These are phyloP conservation scores for Octonoba sinensis DNA, from an alignment of 2,888 invertebrate species.

Conservation along the genomic window DNA sequence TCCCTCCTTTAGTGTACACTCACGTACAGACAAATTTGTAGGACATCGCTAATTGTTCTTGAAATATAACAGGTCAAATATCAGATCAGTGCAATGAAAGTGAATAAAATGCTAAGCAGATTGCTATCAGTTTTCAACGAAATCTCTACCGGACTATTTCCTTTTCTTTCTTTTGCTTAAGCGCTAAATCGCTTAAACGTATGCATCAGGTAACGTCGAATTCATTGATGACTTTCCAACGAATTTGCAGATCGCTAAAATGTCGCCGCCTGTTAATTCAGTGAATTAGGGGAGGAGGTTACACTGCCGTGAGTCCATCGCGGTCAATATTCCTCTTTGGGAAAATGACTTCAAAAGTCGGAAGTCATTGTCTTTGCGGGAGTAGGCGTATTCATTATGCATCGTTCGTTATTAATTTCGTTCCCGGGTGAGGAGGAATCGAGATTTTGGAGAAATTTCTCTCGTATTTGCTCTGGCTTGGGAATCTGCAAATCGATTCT, in stretches of 20 bases:
- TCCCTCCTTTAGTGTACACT: too few relatives aligned
- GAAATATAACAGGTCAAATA: too few relatives aligned
- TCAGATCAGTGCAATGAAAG: too few relatives aligned
- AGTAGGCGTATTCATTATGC: constrained; percentile 33
- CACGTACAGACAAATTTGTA: too few relatives aligned
- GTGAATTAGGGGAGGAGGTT: constrained; percentile 12
- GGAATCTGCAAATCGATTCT: too few relatives aligned
- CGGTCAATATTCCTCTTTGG: constrained; percentile 20
- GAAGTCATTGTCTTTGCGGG: constrained; percentile 11
- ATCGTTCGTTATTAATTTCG: constrained; percentile 42
- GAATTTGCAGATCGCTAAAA: constrained; percentile 2
- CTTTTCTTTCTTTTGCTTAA: too few relatives aligned
- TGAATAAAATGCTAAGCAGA: too few relatives aligned
- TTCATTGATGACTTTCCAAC: not conserved
- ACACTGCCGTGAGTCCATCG: not conserved
- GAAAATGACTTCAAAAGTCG: constrained; percentile 29
- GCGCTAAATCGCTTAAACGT: too few relatives aligned
- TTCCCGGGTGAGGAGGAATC: constrained; percentile 7
- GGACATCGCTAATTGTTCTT: too few relatives aligned
- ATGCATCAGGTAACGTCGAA: too few relatives aligned
- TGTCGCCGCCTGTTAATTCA: constrained; percentile 19
- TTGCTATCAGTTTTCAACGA: too few relatives aligned
- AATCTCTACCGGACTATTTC: too few relatives aligned
- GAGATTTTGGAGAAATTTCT: constrained; percentile 26
- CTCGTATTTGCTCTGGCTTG: not conserved